Percentiles rank a stretch among this genome's conserved stretches.
These are phyloP conservation scores for Orthonyx spaldingii DNA, from an alignment of 2,113 vertebrate species.

Conservation along the genomic window DNA sequence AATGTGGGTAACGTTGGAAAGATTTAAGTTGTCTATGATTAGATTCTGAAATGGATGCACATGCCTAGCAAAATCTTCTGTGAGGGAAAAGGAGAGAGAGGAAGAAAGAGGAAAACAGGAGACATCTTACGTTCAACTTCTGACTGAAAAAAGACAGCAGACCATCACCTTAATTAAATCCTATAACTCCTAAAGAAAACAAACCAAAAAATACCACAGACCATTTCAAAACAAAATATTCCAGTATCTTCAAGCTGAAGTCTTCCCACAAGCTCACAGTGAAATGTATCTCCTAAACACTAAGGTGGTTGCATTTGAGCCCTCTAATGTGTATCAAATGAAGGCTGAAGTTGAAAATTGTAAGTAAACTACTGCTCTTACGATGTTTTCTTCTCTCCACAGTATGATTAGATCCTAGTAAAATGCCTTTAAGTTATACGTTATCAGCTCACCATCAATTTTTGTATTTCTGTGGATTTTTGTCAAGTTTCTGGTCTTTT, in stretches of 20 bases:
- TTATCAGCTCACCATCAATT: neutral
- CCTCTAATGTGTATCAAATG: neutral
- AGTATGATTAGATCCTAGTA: neutral
- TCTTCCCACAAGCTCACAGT: neutral
- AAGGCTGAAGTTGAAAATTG: neutral
- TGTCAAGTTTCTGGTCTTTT: constrained; percentile 16
- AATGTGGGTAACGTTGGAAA: constrained; percentile 4
- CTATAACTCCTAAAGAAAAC: neutral
- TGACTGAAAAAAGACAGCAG: neutral
- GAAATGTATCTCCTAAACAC: neutral
- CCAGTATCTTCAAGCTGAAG: constrained; percentile 11
- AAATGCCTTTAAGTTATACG: neutral
- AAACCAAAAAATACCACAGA: neutral
- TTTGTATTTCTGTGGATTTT: constrained; percentile 28
- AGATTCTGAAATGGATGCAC: constrained; percentile 27
- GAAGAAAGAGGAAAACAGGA: neutral
- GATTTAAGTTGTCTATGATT: constrained; percentile 55
- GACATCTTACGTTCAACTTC: neutral
- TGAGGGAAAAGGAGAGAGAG: neutral
- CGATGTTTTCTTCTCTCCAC: neutral
- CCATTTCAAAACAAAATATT: constrained; percentile 42
- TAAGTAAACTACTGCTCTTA: constrained; percentile 16
- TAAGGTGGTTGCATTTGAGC: neutral
- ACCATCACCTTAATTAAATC: constrained; percentile 11
- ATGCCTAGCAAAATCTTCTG: neutral